Evolutionary conservation across 30 jellyfish, hydroid and myxozoan species (phyloP).

Genomic region (Hydractinia echinata): DNA sequence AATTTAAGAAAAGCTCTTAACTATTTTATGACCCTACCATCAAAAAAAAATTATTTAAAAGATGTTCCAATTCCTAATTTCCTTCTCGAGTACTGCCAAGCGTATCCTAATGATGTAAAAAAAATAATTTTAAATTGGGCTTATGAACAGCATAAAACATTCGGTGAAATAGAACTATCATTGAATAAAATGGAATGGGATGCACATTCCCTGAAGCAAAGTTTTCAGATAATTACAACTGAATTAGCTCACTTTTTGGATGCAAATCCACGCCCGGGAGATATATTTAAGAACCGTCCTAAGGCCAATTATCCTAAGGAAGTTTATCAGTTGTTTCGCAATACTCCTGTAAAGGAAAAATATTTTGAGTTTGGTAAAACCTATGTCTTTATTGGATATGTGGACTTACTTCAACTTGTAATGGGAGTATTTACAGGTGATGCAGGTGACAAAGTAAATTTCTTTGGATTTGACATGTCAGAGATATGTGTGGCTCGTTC

Average conservation of each 20-base stretch:
- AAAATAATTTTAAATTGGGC: too few relatives aligned
- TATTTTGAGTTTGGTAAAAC: not conserved
- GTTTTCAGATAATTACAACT: not conserved
- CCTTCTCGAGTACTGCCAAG: too few relatives aligned
- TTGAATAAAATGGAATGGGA: too few relatives aligned
- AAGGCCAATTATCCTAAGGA: not conserved
- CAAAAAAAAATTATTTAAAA: too few relatives aligned
- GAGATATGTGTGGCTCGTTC: not conserved
- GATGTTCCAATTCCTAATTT: too few relatives aligned
- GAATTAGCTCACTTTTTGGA: not conserved
- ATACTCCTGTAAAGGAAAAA: not conserved
- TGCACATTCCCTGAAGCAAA: not conserved
- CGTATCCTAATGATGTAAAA: too few relatives aligned
- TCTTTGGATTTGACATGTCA: not conserved
- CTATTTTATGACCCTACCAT: too few relatives aligned
- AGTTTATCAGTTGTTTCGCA: not conserved
- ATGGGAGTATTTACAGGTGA: not conserved
- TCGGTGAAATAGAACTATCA: too few relatives aligned
- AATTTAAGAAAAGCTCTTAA: too few relatives aligned
- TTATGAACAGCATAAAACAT: too few relatives aligned
- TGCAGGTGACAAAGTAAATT: not conserved
- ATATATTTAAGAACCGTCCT: not conserved
- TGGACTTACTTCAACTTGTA: not conserved
- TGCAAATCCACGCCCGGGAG: not conserved
- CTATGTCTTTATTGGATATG: constrained; percentile 12